These are phyloP conservation scores for Cisticola juncidis DNA, from an alignment of 2,113 vertebrate species.

Conservation along the genomic window DNA sequence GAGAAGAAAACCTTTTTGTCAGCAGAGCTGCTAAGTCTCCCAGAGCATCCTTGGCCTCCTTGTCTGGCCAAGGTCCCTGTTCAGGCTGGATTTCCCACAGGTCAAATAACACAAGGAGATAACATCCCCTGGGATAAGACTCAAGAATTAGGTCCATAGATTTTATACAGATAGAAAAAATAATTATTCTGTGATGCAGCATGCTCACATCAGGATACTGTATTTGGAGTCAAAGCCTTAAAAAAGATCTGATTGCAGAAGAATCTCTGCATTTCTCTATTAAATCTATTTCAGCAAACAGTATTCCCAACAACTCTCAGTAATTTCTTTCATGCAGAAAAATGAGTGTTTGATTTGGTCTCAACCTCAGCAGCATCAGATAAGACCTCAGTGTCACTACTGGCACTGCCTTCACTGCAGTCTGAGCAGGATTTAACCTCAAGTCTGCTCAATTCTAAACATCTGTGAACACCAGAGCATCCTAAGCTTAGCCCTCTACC, in stretches of 20 bases:
- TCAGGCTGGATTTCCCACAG: not conserved
- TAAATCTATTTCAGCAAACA: not conserved
- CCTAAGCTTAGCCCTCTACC: not conserved
- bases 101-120: not conserved
- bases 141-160: not conserved
- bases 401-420: not conserved
- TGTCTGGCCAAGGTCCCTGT: not conserved
- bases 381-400: fast-evolving
- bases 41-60: not conserved
- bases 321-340: not conserved
- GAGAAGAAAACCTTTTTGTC: not conserved
- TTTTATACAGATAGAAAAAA: not conserved
- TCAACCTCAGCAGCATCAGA: not conserved
- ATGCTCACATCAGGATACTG: not conserved
- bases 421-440: not conserved
- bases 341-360: not conserved
- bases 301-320: not conserved
- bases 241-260: not conserved
- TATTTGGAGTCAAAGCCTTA: not conserved
- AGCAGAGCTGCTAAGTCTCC: not conserved
- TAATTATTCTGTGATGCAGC: not conserved
- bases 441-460: not conserved
- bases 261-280: not conserved
- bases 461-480: not conserved
- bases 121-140: not conserved